Evolutionary conservation across 1,140 invertebrate genomes (phyloP), one percentile per base, ranked within the genome.

Genomic region (Nautilus pompilius): DNA sequence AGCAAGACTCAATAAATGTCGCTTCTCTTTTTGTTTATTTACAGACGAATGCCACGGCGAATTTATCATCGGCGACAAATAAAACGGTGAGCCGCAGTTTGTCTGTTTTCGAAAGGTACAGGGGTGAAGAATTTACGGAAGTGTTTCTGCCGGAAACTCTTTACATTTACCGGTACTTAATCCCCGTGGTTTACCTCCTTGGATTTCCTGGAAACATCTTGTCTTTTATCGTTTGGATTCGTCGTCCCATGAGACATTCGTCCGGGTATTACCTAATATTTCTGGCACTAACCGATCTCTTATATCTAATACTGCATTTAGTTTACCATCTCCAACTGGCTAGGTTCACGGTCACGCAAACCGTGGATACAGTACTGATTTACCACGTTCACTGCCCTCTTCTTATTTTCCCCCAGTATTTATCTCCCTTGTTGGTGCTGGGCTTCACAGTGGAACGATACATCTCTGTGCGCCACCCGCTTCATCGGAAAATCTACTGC

Each of bases 361-460:
- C 69, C 0, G 66, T 80, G 36, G 69, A 77, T 65, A 67, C 60
- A 3, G 69, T 70, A n/a, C 69, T 76, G 2, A 51, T 76, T 5
- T 82, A 79, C 68, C 72, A 81, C 65, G 62, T 71, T 13, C 80
- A 73, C 63, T 64, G 72, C 45, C 63, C 76, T 8, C 54, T 80
- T 17, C 81, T 74, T 62, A 63, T 76, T 33, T 67, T 71, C 1
- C 72, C 77, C 10, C 78, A 82, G 66, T 81, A 80, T 64, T 58
- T 82, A 34, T 79, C 81, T 0, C 80, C 81, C 3, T 51, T 80
- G 22, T 68, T 83, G 2, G 81, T 83, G 1, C 69, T 84, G 26
- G 93, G 92, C 2, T 96, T 98, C 33, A 98, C 96, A 0, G 86
- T 97, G 62, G 96, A 98, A 82, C 86, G 96, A 53, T 98, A 94